Percentiles rank a stretch among this genome's conserved stretches.
Evolutionary conservation across 2,888 invertebrate species (phyloP).

Genomic region (Thecocarcelia acutangulata): DNA sequence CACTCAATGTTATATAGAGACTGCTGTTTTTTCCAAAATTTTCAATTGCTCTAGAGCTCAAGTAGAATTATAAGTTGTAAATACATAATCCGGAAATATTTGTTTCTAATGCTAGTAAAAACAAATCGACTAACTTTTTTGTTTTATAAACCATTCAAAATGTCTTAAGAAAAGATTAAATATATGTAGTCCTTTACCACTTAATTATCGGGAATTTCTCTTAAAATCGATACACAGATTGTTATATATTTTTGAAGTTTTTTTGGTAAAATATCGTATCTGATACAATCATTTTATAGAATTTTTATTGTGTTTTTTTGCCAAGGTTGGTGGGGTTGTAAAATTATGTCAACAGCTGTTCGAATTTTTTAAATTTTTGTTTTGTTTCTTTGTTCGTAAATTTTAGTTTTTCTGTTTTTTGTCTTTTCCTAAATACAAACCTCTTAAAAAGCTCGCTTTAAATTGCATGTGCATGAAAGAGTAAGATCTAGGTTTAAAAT

Average conservation of each 20-base stretch:
- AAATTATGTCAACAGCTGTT: slow-evolving; percentile 70
- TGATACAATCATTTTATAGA: slow-evolving; percentile 27
- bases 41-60: too few relatives aligned
- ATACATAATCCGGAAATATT: too few relatives aligned
- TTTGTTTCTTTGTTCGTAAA: slow-evolving; percentile 49
- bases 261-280: slow-evolving; percentile 6
- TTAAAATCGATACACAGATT: not conserved
- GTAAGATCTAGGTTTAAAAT: not conserved
- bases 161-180: too few relatives aligned
- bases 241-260: not conserved
- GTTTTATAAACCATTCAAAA: too few relatives aligned
- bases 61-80: too few relatives aligned
- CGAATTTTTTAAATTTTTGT: slow-evolving; percentile 46
- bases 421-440: not conserved
- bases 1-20: too few relatives aligned
- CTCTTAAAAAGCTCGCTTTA: not conserved
- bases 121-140: too few relatives aligned
- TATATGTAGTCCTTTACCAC: too few relatives aligned
- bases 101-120: too few relatives aligned
- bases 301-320: slow-evolving; percentile 43
- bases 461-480: slow-evolving; percentile 6
- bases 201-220: not conserved
- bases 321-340: slow-evolving; percentile 63
- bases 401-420: slow-evolving; percentile 16
- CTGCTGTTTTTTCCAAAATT: too few relatives aligned